Evolutionary conservation across 1,140 invertebrate species (phyloP), one percentile per base, ranked within the genome.

Genomic region (Zaprionus taronus): DNA sequence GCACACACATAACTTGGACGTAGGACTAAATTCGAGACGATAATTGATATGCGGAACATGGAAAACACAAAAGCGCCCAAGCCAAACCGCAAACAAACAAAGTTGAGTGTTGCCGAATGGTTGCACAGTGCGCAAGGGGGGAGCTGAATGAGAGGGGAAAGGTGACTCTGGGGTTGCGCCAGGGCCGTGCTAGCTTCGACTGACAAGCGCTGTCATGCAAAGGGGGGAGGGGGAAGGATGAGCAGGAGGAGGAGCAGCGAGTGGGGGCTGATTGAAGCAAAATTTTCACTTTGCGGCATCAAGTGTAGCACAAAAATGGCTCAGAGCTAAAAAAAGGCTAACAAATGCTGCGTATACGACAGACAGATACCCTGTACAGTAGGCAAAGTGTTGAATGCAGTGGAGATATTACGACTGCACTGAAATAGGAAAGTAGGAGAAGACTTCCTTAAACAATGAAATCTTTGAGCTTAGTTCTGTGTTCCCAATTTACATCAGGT

Each of bases 71-170:
- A 86, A 87, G 80, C 80, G 80, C 83, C 60, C 72, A 83, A 81
- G 84, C 78, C 75, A 79, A 89, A 80, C 84, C 84, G 78, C 84
- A 87, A 89, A 84, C 84, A 87, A 87, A 84, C 84, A 87, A 77
- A 89, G 74, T 79, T 80, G 68, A 89, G 69, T 69, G 68, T 36
- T 58, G 67, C 34, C 51, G 22, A 38, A 20, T 1, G 17, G 57
- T n/a, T 61, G 51, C 11, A 41, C 15, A 17, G 41, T 17, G 41
- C 7, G 55, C 26, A 3, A 34, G 38, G 22, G 38, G 68, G 47
- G 7, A 22, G 20, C 2, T 11, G 41, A 12, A 9, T 1, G 28
- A n/a, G 7, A 26, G 5, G 41, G 15, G 11, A 24, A 47, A 47
- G 41, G 41, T 47, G 41, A 47, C 41, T 47, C 5, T n/a, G 41